A percentile compares a stretch with the other conserved stretches of the same genome.
Conservation (phyloP, 2,888 invertebrate species). For the Sinotaia quadrata region DNA sequence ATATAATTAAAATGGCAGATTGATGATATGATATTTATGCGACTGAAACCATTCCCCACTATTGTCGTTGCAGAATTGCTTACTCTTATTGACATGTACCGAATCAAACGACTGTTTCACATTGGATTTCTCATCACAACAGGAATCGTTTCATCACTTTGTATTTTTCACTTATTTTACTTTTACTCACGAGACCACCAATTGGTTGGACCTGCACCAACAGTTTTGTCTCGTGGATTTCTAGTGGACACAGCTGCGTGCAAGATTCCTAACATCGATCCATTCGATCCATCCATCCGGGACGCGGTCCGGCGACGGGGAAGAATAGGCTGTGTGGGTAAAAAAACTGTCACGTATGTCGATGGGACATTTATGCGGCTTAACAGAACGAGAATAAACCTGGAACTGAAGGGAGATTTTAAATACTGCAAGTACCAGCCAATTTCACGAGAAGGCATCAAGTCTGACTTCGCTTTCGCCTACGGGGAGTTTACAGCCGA, state of each 20-base stretch:
- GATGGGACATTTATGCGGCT: conserved; percentile 46
- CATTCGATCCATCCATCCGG: conserved; percentile 55
- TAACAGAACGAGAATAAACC: conserved; percentile 47
- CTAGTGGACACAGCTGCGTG: conserved; percentile 63
- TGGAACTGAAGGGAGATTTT: conserved; percentile 48
- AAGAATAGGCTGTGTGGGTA: conserved; percentile 46
- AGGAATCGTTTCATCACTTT: not conserved
- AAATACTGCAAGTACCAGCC: conserved; percentile 60
- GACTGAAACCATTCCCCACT: too few relatives aligned
- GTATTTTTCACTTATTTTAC: conserved; percentile 15
- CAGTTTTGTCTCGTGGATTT: conserved; percentile 37
- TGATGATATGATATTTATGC: too few relatives aligned
- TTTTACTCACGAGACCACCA: not conserved
- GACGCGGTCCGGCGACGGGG: conserved; percentile 44
- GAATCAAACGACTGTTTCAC: conserved; percentile 1
- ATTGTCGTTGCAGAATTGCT: too few relatives aligned
- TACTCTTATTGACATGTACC: too few relatives aligned
- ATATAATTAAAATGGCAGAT: too few relatives aligned
- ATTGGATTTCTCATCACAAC: conserved; percentile 17
- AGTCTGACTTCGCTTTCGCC: conserved; percentile 39
- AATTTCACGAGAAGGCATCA: conserved; percentile 47
- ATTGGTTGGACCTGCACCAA: not conserved
- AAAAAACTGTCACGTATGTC: conserved; percentile 56
- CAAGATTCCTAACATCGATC: conserved; percentile 64
- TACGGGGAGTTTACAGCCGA: conserved; percentile 38